Conservation (phyloP, 2,113 vertebrate genomes). For the Leptocoma aspasia region DNA sequence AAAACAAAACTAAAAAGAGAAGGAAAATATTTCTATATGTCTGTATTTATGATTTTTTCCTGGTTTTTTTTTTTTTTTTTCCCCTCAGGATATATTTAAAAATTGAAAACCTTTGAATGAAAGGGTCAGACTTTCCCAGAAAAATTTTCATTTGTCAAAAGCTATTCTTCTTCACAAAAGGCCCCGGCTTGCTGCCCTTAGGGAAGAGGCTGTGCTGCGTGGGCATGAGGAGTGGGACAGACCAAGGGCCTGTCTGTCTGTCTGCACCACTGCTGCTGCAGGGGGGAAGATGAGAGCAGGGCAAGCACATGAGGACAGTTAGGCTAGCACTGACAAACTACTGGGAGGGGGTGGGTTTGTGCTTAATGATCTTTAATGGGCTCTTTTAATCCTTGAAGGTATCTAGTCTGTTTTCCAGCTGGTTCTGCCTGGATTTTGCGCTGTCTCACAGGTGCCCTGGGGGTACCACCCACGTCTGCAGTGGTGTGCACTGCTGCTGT, state of each 20-base stretch:
- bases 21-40: not conserved
- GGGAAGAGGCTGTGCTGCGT: not conserved
- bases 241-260: not conserved
- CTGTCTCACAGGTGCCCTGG: not conserved
- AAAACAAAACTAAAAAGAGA: not conserved
- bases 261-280: not conserved
- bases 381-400: not conserved
- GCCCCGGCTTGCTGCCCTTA: not conserved
- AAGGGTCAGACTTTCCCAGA: not conserved
- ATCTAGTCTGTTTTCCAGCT: not conserved
- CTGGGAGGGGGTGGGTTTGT: not conserved
- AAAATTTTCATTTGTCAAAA: not conserved
- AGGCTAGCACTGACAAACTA: not conserved
- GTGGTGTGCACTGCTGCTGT: not conserved
- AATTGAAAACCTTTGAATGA: not conserved
- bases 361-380: not conserved
- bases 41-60: not conserved
- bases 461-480: not conserved
- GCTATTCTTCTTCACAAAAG: not conserved
- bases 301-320: not conserved
- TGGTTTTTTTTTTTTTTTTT: accelerated
- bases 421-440: not conserved
- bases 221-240: not conserved
- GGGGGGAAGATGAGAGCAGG: not conserved
- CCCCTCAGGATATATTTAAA: not conserved